A percentile compares a stretch with the other conserved stretches of the same genome.
phyloP scores from a whole-genome alignment of 2,113 vertebrate genomes.

The Nannospalax galili region DNA sequence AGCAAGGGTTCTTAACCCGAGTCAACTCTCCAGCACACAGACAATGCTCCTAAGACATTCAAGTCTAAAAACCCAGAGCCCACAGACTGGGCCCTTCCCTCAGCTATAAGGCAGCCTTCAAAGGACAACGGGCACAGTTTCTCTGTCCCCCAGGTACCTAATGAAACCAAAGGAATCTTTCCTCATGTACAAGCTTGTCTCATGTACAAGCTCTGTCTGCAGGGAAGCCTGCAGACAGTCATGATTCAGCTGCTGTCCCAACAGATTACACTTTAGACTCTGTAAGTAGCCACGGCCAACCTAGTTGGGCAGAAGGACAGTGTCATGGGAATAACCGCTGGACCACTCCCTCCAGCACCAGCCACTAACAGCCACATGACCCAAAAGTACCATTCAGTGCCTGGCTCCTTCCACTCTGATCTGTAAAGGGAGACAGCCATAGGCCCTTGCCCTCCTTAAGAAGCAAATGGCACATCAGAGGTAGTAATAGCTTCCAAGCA shows the following conservation, averaged over 20 bases:
- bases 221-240: not conserved
- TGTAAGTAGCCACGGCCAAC: not conserved
- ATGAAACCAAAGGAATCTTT: not conserved
- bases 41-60: not conserved
- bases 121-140: too few relatives aligned
- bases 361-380: not conserved
- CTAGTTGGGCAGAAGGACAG: not conserved
- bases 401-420: not conserved
- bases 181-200: not conserved
- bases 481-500: not conserved
- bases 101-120: too few relatives aligned
- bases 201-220: too few relatives aligned
- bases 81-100: too few relatives aligned
- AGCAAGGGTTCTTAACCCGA: too few relatives aligned
- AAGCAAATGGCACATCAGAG: not conserved
- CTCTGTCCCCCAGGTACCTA: too few relatives aligned
- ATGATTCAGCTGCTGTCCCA: not conserved
- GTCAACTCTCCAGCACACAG: too few relatives aligned
- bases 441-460: not conserved
- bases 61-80: not conserved
- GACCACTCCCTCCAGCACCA: not conserved
- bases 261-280: not conserved
- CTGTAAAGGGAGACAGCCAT: not conserved
- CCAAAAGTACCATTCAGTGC: rapidly evolving
- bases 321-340: not conserved